phyloP scores from a whole-genome alignment of 2,113 vertebrate genomes.

The Tyto alba region DNA sequence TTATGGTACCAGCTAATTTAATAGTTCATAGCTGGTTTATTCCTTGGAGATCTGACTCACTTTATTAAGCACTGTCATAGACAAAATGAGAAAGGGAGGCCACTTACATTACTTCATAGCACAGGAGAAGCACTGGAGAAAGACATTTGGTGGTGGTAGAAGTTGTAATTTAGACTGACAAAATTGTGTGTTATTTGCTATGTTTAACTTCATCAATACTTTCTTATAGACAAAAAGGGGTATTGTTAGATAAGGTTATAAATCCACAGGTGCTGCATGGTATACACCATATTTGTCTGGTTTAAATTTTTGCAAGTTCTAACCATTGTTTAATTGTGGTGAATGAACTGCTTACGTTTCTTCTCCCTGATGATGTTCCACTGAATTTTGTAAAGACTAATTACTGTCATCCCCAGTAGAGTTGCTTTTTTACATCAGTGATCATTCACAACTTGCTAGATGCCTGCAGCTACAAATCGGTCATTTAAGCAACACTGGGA shows the following conservation, averaged over 20 bases:
- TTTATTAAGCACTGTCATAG: neutral
- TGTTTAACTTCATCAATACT: neutral
- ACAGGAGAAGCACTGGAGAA: neutral
- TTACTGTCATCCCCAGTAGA: neutral
- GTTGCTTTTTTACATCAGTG: constrained; percentile 3
- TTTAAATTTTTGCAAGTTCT: neutral
- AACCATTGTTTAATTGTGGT: neutral
- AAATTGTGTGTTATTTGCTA: neutral
- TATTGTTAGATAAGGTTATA: neutral
- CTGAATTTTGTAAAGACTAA: constrained; percentile 11
- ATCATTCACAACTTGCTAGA: constrained; percentile 31
- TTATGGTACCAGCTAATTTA: neutral
- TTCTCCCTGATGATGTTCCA: neutral
- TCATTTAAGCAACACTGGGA: constrained; percentile 19
- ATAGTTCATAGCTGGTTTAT: neutral
- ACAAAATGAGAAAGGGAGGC: neutral
- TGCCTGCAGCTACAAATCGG: constrained; percentile 43
- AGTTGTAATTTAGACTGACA: neutral
- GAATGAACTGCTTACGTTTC: neutral
- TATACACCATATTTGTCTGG: neutral
- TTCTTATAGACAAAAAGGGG: neutral
- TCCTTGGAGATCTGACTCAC: neutral
- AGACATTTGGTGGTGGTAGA: neutral
- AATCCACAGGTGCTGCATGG: neutral
- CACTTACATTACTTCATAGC: neutral